Evolutionary conservation across 1,140 invertebrate species (phyloP), one percentile per base, ranked within the genome.

Genomic region (Formica exsecta): DNA sequence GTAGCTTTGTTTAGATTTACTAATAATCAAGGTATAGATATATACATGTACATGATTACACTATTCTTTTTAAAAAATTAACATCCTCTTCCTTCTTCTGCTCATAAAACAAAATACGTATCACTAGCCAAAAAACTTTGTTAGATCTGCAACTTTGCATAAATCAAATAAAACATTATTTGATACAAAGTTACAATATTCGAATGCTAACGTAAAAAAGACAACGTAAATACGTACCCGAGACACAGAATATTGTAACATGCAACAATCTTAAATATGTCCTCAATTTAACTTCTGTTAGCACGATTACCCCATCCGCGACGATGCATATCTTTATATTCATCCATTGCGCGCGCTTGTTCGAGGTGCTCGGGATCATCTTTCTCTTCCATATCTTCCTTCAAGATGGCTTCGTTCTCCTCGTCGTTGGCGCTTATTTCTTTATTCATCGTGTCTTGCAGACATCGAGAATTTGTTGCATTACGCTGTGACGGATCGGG

Each of bases 301-400:
- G 97, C 95, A 57, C 98, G 96, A 95, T 99, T 99, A 41, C 98
- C 98, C 97, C 97, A 98, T 3, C 98, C 98, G 71, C 98, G 95
- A 73, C 97, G 96, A 93, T 98, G 97, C 44, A 97, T 97, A 95
- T 99, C 98, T 95, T 98, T 99, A 93, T 98, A 99, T 88, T 99
- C 98, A 95, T 99, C 99, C 96, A 97, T 97, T 79, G 96, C 96
- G 70, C 98, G 95, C 90, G 96, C 95, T 86, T 96, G 96, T 5
- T 94, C 96, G 70, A 98, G 92, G 87, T 96, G 94, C 86, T 98
- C 97, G 1, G 96, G 95, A 96, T 99, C 97, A 92, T 99, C 98
- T n/a, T 95, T 93, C 90, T 98, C 97, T 70, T 96, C 95, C 88
- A 96, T 95, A 22, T 95, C 94, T 90, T 98, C 97, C 86, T 92